Percentiles rank a stretch among this genome's conserved stretches.
These are phyloP conservation scores for Clunio marinus DNA, from an alignment of 2,888 invertebrate species.

Conservation along the genomic window DNA sequence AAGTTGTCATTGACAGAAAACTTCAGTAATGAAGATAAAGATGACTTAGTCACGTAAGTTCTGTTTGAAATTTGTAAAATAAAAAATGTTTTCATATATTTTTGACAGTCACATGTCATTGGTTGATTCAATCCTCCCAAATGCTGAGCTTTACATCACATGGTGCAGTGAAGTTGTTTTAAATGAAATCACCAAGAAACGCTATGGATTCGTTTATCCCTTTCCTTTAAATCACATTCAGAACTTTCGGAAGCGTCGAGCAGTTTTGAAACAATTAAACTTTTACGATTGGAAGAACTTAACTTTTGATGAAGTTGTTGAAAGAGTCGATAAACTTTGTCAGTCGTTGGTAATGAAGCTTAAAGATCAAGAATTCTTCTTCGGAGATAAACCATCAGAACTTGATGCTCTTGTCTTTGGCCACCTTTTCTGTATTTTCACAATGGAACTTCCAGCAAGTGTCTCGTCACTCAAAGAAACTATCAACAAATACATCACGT, in stretches of 20 bases:
- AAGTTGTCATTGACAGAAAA: constrained; percentile 69
- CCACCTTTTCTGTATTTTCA: constrained; percentile 91
- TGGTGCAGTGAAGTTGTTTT: constrained; percentile 81
- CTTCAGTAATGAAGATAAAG: constrained; percentile 70
- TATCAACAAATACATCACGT: constrained; percentile 67
- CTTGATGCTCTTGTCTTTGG: constrained; percentile 95
- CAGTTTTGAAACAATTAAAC: constrained; percentile 66
- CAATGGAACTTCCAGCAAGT: constrained; percentile 80
- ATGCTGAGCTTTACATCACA: constrained; percentile 87
- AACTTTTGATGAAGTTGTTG: constrained; percentile 68
- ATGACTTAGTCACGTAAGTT: constrained; percentile 84
- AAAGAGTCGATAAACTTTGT: constrained; percentile 68
- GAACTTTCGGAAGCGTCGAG: constrained; percentile 63
- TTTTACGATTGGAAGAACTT: constrained; percentile 81
- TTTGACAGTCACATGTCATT: constrained; percentile 62
- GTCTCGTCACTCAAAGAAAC: constrained; percentile 65
- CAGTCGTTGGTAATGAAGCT: constrained; percentile 80
- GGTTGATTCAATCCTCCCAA: constrained; percentile 80
- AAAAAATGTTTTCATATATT: neutral
- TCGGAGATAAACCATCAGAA: constrained; percentile 82
- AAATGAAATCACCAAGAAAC: constrained; percentile 71
- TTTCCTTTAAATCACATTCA: constrained; percentile 86
- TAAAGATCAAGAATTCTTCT: constrained; percentile 76
- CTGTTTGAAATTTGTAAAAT: neutral
- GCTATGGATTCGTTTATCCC: constrained; percentile 86